phyloP scores from a whole-genome alignment of 2,113 vertebrate species.

The Narcine bancroftii region DNA sequence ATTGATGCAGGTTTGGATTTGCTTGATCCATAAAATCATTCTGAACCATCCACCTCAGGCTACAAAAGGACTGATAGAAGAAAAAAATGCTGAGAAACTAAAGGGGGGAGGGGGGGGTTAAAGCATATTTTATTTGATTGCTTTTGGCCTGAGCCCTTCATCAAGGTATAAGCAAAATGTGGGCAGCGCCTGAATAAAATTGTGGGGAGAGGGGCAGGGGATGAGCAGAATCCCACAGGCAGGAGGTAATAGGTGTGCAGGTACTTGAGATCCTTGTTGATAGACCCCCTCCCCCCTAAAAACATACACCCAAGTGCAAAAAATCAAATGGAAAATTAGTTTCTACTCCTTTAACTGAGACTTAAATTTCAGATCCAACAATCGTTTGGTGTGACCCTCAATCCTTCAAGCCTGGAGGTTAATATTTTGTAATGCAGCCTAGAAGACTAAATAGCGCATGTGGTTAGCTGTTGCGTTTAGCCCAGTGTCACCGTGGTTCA shows the following conservation, averaged over 20 bases:
- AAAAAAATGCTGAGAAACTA: too few relatives aligned
- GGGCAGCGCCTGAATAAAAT: too few relatives aligned
- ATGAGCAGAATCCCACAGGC: too few relatives aligned
- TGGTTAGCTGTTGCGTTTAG: neutral
- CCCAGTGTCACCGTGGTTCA: neutral
- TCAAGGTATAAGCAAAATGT: too few relatives aligned
- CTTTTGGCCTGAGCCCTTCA: too few relatives aligned
- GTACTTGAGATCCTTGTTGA: too few relatives aligned
- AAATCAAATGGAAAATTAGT: neutral
- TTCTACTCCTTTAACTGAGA: neutral
- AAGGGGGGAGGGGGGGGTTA: too few relatives aligned
- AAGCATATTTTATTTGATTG: too few relatives aligned
- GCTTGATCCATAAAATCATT: neutral
- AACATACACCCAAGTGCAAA: neutral
- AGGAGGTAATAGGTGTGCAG: too few relatives aligned
- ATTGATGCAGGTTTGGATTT: neutral
- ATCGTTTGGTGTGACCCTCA: neutral
- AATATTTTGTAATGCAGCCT: neutral
- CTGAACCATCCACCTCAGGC: neutral
- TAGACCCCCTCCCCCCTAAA: neutral
- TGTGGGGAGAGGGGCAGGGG: too few relatives aligned
- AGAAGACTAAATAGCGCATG: neutral
- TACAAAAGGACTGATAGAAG: too few relatives aligned
- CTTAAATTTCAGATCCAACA: neutral
- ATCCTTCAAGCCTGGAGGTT: neutral